phyloP scores from a whole-genome alignment of 2,113 vertebrate species.

The Spea bombifrons region DNA sequence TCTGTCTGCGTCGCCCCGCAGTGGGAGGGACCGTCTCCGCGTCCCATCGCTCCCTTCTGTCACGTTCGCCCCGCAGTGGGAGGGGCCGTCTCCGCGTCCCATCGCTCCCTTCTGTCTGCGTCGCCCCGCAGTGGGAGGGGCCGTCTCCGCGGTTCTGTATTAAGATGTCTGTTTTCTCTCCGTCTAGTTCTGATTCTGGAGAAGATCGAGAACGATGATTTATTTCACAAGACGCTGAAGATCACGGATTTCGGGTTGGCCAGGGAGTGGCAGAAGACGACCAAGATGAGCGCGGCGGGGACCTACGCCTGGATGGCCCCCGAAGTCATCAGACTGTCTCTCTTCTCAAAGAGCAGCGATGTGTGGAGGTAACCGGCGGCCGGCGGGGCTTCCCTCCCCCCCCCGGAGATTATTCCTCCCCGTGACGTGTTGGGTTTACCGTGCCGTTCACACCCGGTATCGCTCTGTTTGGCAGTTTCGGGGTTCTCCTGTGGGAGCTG shows the following conservation, averaged over 20 bases:
- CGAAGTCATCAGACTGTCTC: slow-evolving; percentile 84
- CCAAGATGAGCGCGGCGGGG: slow-evolving; percentile 92
- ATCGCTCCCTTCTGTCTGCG: too few relatives aligned
- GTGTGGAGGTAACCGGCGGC: slow-evolving; percentile 79
- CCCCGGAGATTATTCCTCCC: neutral
- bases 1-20: too few relatives aligned
- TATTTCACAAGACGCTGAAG: slow-evolving; percentile 83
- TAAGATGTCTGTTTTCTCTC: too few relatives aligned
- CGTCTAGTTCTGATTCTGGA: slow-evolving; percentile 87
- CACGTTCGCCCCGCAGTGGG: slow-evolving; percentile 58
- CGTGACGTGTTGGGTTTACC: neutral
- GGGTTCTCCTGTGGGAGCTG: slow-evolving; percentile 89
- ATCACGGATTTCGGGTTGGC: slow-evolving; percentile 95
- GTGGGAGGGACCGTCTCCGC: too few relatives aligned
- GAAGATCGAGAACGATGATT: slow-evolving; percentile 72
- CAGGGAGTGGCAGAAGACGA: slow-evolving; percentile 93
- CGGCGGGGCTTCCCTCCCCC: too few relatives aligned
- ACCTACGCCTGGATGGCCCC: slow-evolving; percentile 98
- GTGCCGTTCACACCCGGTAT: neutral
- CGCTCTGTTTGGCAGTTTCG: slow-evolving; percentile 69
- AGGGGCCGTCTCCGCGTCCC: too few relatives aligned
- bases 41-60: neutral
- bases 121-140: too few relatives aligned
- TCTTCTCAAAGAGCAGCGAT: slow-evolving; percentile 91
- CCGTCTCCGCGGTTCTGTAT: too few relatives aligned